These are phyloP conservation scores for Patella pellucida DNA, from an alignment of 2,888 invertebrate species.

Conservation along the genomic window DNA sequence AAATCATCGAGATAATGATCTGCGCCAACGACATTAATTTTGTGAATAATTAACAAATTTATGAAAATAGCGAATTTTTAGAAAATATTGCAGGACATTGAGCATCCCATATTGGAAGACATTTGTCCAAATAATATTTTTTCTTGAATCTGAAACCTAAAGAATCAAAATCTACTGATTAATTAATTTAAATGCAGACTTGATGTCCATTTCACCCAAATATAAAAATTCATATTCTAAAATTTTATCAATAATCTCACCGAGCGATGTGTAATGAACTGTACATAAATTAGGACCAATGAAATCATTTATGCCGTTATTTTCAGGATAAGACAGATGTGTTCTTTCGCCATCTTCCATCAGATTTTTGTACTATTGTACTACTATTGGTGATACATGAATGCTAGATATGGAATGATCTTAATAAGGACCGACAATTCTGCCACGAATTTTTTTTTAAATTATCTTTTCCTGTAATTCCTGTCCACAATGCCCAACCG, in stretches of 20 bases:
- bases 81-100: slow-evolving; percentile 18
- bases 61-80: slow-evolving; percentile 23
- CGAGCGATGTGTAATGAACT: neutral
- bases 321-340: neutral
- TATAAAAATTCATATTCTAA: neutral
- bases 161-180: slow-evolving; percentile 24
- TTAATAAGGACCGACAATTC: slow-evolving; percentile 23
- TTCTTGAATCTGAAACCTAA: slow-evolving; percentile 15
- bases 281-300: neutral
- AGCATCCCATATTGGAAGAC: slow-evolving; percentile 21
- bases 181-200: slow-evolving; percentile 23
- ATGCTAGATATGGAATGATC: slow-evolving; percentile 15
- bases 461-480: slow-evolving; percentile 5
- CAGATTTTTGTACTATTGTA: slow-evolving; percentile 20
- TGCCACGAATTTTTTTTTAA: slow-evolving; percentile 16
- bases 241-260: neutral
- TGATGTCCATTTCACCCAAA: slow-evolving; percentile 19
- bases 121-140: slow-evolving; percentile 27
- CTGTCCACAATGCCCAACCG: neutral
- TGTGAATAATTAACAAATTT: slow-evolving; percentile 6
- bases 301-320: neutral
- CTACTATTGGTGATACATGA: neutral
- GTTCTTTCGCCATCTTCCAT: slow-evolving; percentile 23
- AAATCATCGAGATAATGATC: neutral
- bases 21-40: neutral